Conservation (phyloP, 2,888 invertebrate genomes). For the Alcis repandata region DNA sequence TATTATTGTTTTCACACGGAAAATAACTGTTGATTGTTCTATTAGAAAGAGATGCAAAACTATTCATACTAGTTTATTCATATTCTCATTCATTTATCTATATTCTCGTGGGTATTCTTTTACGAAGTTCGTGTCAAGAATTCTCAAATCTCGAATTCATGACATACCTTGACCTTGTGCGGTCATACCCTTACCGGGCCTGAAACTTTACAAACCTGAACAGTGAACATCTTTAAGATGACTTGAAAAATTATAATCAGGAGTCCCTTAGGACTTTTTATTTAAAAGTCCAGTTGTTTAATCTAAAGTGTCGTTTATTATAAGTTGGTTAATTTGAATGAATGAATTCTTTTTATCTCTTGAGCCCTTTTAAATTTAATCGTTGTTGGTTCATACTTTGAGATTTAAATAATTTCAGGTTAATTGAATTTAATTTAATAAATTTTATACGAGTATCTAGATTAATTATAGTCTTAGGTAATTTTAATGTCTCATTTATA, state of each 20-base stretch:
- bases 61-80: too few species aligned
- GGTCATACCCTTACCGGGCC: slow-evolving; percentile 49
- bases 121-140: not conserved
- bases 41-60: too few species aligned
- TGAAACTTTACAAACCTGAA: slow-evolving; percentile 70
- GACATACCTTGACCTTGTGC: slow-evolving; percentile 2
- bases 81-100: too few species aligned
- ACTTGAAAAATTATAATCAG: slow-evolving; percentile 36
- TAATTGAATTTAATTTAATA: too few species aligned
- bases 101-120: not conserved
- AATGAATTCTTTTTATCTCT: slow-evolving; percentile 12
- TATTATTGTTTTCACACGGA: too few species aligned
- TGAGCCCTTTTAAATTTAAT: slow-evolving; percentile 2
- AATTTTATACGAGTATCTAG: too few species aligned
- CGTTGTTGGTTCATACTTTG: not conserved
- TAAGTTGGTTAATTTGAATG: slow-evolving; percentile 17
- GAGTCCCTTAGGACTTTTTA: slow-evolving; percentile 21
- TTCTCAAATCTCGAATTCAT: not conserved
- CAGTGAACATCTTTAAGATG: slow-evolving; percentile 45
- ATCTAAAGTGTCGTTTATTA: slow-evolving; percentile 21
- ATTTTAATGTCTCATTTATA: too few species aligned
- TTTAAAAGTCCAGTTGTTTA: slow-evolving; percentile 17
- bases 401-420: slow-evolving; percentile 1
- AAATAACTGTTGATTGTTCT: too few species aligned
- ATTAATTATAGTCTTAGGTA: too few species aligned